Base-by-base conservation (phyloP, 92 coral and sea anemone genomes). In the Actinernus sp. region DNA sequence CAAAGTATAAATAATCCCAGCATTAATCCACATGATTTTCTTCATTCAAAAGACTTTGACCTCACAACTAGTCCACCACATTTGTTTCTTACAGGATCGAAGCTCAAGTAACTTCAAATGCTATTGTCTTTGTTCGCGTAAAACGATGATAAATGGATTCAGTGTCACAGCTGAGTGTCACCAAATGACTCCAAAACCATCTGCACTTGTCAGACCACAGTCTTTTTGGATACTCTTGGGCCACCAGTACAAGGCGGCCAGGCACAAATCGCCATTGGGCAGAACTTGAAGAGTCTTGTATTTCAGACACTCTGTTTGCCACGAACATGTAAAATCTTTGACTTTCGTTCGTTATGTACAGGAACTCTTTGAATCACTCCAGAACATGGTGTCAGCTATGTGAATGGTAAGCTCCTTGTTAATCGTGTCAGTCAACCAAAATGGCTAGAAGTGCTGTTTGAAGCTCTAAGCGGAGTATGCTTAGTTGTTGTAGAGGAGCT, bases 301-400 rank as follows among this genome's bases (percentile, higher is more conserved):
- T 81, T 29, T 81, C 82, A 4, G 88, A 38, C 19, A 81, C 81
- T 7, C 82, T 31, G 55, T 81, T 73, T 11, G 76, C 88, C 26
- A 81, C 74, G 29, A 81, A 81, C 27, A 76, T 81, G 65, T 73
- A 82, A 21, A 61, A 64, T 7, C 82, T 75, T 12, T 71, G 61
- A 51, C 88, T 84, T 49, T 69, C 76, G 28, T 71, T 84, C 1
- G 27, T 25, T 22, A 84, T 68, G 65, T 71, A 84, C 26, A 40
- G 60, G 27, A 77, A 45, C 72, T 76, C 26, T 61, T 66, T 2
- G 73, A 65, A 53, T 75, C 90, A 36, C 90, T 74, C 90, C 90
- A 75, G 37, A 84, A 69, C 28, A 60, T 41, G 27, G 59, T 47
- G 39, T 56, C 7, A 3, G 31, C 25, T 0, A 2, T 55, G 40